Evolutionary conservation across 2,113 vertebrate species (phyloP), one percentile per base, ranked within the genome.

Genomic region (Agelaius phoeniceus): DNA sequence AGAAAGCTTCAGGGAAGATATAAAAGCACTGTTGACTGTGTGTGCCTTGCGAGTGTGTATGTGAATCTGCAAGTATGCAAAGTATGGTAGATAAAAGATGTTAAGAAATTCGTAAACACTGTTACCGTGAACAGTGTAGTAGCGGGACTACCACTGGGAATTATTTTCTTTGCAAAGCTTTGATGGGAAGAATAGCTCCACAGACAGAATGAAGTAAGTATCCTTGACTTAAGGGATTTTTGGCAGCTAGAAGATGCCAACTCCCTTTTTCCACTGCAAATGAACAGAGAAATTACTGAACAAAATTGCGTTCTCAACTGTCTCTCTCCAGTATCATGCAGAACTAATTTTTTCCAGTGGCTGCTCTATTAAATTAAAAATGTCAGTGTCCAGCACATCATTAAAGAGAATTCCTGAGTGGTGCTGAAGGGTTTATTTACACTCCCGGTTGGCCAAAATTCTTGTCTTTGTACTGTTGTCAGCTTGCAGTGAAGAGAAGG

Each of bases 301-400:
- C 88, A 97, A 96, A 98, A 96, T 94, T 76, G 15, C 94, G 72
- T 91, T 94, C 96, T 98, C 96, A 96, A 86, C 84, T 96, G 95
- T 94, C 91, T 91, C 88, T 95, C 84, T 83, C 92, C 77, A 96
- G 15, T 96, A 97, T 97, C 96, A 96, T 96, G 96, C 97, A 97
- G 95, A 98, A 98, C 95, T 98, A 97, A 97, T 98, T 98, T 98
- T 96, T 98, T 97, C 88, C 93, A 94, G 44, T 83, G 95, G 91
- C 95, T 97, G 97, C 96, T 97, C 96, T 97, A 94, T 97, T 97
- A 97, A 97, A 97, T 97, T 97, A 89, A 98, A 98, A 97, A 98
- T 97, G 96, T 95, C 95, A 97, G 63, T 80, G 76, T 96, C 96
- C 89, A 20, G 94, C 83, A 87, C 95, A 97, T 97, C 90, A 97